phyloP scores from a whole-genome alignment of 2,888 invertebrate genomes.

The Drosophila mimica region DNA sequence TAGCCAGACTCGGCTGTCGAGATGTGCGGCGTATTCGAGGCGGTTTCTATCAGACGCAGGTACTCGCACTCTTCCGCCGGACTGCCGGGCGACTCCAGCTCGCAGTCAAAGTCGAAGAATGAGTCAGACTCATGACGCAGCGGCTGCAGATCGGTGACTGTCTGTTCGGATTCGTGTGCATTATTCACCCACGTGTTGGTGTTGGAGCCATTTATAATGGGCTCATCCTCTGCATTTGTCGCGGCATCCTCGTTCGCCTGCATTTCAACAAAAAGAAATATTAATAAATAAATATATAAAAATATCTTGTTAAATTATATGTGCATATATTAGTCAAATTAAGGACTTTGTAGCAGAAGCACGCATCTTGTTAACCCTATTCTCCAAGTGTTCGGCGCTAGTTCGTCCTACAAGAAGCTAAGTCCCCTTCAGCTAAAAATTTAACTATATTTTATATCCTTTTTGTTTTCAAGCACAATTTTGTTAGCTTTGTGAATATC shows the following conservation, averaged over 20 bases:
- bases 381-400: background rate
- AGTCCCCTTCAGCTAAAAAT: background rate
- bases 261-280: slow-evolving; percentile 15
- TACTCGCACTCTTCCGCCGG: slow-evolving; percentile 88
- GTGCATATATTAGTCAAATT: background rate
- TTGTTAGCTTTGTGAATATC: too few relatives aligned
- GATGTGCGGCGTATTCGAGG: slow-evolving; percentile 86
- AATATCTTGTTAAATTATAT: background rate
- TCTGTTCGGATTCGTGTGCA: slow-evolving; percentile 78
- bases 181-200: slow-evolving; percentile 83
- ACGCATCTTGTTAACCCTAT: background rate
- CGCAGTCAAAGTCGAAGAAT: slow-evolving; percentile 88
- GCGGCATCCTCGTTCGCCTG: slow-evolving; percentile 80
- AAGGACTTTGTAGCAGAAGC: background rate
- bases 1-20: slow-evolving; percentile 86
- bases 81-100: slow-evolving; percentile 89
- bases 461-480: background rate
- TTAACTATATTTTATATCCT: background rate
- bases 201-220: slow-evolving; percentile 81
- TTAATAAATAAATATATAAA: background rate
- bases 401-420: too few relatives aligned
- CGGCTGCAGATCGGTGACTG: slow-evolving; percentile 86
- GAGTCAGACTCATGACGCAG: slow-evolving; percentile 86
- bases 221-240: slow-evolving; percentile 80
- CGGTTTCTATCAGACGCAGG: slow-evolving; percentile 86